These are phyloP conservation scores for Pogonocichla stellata DNA, from an alignment of 2,113 vertebrate species.

Conservation along the genomic window DNA sequence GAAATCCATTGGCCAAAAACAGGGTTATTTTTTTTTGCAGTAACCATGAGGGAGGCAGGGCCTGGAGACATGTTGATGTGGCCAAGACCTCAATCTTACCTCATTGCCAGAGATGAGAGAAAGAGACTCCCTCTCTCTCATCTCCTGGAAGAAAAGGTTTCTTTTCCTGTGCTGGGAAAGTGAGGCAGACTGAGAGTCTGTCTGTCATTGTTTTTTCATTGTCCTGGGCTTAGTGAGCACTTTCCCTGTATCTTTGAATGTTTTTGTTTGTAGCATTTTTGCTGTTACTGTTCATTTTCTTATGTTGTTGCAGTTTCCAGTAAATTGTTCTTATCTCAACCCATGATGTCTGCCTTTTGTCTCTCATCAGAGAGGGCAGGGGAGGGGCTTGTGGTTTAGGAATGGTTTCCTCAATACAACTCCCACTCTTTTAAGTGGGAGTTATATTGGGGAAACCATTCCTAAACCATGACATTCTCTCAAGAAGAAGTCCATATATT, in stretches of 20 bases:
- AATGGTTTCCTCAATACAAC: neutral
- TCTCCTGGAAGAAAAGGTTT: neutral
- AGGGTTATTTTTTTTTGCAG: neutral
- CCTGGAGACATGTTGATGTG: neutral
- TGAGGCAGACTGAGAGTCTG: too few species aligned
- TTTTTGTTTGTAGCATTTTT: too few species aligned
- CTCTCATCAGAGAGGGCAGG: too few species aligned
- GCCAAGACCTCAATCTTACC: neutral
- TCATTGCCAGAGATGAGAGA: neutral
- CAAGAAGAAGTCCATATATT: neutral
- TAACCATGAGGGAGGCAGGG: fast-evolving
- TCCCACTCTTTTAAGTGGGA: too few species aligned
- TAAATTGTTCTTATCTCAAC: too few species aligned
- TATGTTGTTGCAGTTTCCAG: too few species aligned
- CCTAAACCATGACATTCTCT: neutral
- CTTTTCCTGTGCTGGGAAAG: neutral
- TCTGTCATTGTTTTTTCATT: too few species aligned
- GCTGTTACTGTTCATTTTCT: too few species aligned
- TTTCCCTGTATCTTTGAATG: too few species aligned
- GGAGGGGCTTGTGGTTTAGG: too few species aligned
- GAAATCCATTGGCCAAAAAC: neutral
- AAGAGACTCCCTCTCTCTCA: neutral
- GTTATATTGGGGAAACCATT: neutral
- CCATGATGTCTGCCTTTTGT: too few species aligned
- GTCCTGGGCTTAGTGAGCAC: too few species aligned